Base-by-base conservation (phyloP, 2,888 invertebrate species). In the Salpingus planirostris region DNA sequence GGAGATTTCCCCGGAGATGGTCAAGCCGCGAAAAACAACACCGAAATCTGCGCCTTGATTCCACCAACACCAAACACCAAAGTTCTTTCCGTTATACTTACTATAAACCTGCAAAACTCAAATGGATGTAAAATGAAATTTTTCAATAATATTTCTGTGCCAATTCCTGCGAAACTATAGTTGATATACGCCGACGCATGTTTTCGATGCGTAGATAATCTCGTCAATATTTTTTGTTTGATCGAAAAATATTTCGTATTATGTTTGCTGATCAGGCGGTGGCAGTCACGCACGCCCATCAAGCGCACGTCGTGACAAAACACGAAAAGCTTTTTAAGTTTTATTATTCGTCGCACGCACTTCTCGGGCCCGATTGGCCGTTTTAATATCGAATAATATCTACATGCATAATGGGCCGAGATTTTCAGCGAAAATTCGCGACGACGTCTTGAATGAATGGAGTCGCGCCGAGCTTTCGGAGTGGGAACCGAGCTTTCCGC, bases 251-350 rank as follows among this genome's bases (percentile, higher is more conserved):
- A 46, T 32, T 49, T 44, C 42, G 46, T 42, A 49, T 47, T 48
- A 38, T 50, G 47, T 50, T 48, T 47, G 44, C 41, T 40, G 44
- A 42, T 42, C 42, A 33, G 35, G 12, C 35, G 36, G 37, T 39
- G 29, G 38, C 40, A 49, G 53, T 53, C 54, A 55, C 55, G 54
- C 49, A 50, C n/a, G n/a, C 51, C 42, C 45, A 45, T 46, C 49
- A 43, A 42, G 46, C 43, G 37, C 47, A 46, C 47, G 50, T 51
- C 40, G 48, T 46, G 46, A 44, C 45, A 49, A 52, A 55, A 55
- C 59, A 59, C 51, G 58, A 44, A 57, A 58, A 59, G 54, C 55
- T 52, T 55, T 59, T 57, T 50, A 51, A 49, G 43, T 49, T 56
- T 57, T 55, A 54, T 53, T 57, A 59, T 57, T 54, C 57, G 47